These are phyloP conservation scores for Hypselothyrea guttata DNA, from an alignment of 2,888 invertebrate species.

Conservation along the genomic window DNA sequence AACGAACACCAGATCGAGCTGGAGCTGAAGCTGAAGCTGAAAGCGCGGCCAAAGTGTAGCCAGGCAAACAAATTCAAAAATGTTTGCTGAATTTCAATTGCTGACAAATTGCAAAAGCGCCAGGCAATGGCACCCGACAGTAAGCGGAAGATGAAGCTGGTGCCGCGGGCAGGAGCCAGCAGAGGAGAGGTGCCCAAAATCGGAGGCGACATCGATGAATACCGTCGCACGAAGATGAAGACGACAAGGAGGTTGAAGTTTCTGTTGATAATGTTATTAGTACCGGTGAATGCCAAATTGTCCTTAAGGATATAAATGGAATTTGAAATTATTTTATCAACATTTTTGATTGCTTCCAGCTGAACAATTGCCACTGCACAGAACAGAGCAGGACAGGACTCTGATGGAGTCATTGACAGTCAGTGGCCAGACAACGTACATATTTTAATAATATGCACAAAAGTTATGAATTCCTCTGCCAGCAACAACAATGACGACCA, in stretches of 20 bases:
- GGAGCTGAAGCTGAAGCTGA: slow-evolving; percentile 32
- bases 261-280: slow-evolving; percentile 76
- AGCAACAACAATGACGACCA: slow-evolving; percentile 29
- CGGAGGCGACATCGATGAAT: slow-evolving; percentile 53
- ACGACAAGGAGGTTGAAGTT: slow-evolving; percentile 21
- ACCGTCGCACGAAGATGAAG: slow-evolving; percentile 18
- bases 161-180: slow-evolving; percentile 3
- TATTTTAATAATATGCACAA: slow-evolving; percentile 71
- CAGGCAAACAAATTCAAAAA: slow-evolving; percentile 77
- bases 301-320: slow-evolving; percentile 78
- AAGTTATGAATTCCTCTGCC: slow-evolving; percentile 68
- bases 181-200: slow-evolving; percentile 22
- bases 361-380: slow-evolving; percentile 63
- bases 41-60: slow-evolving; percentile 55
- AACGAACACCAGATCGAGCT: slow-evolving; percentile 3
- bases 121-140: slow-evolving; percentile 33
- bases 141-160: slow-evolving; percentile 26
- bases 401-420: slow-evolving; percentile 58
- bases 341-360: slow-evolving; percentile 78
- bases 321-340: slow-evolving; percentile 79
- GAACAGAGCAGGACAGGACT: neutral
- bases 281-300: slow-evolving; percentile 76
- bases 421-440: slow-evolving; percentile 37
- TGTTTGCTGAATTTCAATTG: slow-evolving; percentile 78
- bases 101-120: slow-evolving; percentile 70